Evolutionary conservation across 2,888 invertebrate species (phyloP).

Genomic region (Pomacea canaliculata): DNA sequence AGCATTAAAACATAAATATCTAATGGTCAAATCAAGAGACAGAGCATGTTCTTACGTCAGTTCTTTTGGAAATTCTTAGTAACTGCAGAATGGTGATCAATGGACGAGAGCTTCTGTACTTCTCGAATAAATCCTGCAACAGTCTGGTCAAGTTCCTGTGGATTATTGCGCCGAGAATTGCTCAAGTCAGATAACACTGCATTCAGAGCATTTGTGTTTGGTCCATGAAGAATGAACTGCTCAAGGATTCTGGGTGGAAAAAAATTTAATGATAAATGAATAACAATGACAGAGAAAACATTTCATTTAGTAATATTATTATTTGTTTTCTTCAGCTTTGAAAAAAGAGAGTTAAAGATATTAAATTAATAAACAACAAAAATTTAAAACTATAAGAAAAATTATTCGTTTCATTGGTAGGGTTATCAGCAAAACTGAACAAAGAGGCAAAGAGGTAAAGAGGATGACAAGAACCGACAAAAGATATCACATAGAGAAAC

Average conservation of each 20-base stretch:
- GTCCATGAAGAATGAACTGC: conserved; percentile 38
- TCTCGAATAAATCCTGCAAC: conserved; percentile 34
- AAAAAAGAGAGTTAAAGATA: too few relatives aligned
- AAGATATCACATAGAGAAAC: too few relatives aligned
- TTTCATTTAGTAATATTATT: background rate
- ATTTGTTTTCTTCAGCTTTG: too few relatives aligned
- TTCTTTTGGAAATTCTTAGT: conserved; percentile 36
- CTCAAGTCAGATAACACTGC: conserved; percentile 40
- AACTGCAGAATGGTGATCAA: conserved; percentile 32
- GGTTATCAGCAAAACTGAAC: too few relatives aligned
- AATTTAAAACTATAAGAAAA: too few relatives aligned
- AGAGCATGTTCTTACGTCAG: conserved; percentile 38
- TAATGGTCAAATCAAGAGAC: too few relatives aligned
- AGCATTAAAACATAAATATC: too few relatives aligned
- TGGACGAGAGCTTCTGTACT: conserved; percentile 22
- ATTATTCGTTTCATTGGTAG: too few relatives aligned
- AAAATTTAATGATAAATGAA: background rate
- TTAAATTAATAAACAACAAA: too few relatives aligned
- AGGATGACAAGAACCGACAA: too few relatives aligned
- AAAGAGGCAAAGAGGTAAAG: too few relatives aligned
- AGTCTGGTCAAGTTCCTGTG: conserved; percentile 40
- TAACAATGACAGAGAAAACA: background rate
- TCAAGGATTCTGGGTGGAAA: conserved; percentile 36
- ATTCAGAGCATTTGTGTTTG: conserved; percentile 38
- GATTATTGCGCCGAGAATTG: conserved; percentile 25